Percentiles rank a stretch among this genome's conserved stretches.
Evolutionary conservation across 30 jellyfish, hydroid and myxozoan genomes (phyloP).

Genomic region (Chironex yamaguchii): DNA sequence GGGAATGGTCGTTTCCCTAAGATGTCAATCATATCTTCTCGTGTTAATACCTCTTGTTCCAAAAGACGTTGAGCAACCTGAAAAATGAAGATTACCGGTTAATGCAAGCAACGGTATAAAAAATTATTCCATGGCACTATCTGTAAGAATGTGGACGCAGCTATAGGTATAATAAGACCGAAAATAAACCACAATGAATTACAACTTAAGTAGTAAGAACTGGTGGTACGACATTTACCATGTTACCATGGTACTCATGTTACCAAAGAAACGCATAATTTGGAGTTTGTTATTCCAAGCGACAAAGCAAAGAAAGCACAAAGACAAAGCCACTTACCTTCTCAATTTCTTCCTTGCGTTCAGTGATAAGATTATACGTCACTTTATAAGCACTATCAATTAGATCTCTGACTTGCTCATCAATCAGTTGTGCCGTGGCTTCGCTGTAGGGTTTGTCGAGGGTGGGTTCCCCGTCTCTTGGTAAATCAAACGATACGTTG

Average conservation of each 20-base stretch:
- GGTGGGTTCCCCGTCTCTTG: slow-evolving; percentile 95
- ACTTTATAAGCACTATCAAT: slow-evolving; percentile 81
- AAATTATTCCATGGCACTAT: too few relatives aligned
- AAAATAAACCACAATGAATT: not conserved
- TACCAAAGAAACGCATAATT: not conserved
- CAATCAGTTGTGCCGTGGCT: slow-evolving; percentile 97
- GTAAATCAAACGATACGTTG: slow-evolving; percentile 86
- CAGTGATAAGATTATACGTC: slow-evolving; percentile 73
- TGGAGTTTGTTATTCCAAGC: not conserved
- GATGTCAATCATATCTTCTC: slow-evolving; percentile 95
- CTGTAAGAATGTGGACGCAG: too few relatives aligned
- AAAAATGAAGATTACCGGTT: slow-evolving; percentile 1
- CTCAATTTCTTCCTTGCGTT: slow-evolving; percentile 88
- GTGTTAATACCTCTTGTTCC: slow-evolving; percentile 87
- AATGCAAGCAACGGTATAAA: too few relatives aligned
- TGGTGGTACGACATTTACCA: too few relatives aligned
- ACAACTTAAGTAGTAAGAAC: too few relatives aligned
- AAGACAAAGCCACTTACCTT: slow-evolving; percentile 79
- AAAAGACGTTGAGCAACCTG: slow-evolving; percentile 94
- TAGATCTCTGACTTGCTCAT: slow-evolving; percentile 95
- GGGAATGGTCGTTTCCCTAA: slow-evolving; percentile 97
- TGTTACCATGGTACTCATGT: too few relatives aligned
- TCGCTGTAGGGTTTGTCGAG: slow-evolving; percentile 99
- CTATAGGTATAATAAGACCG: too few relatives aligned
- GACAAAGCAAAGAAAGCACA: not conserved